Conservation (phyloP, 1,140 invertebrate genomes). For the Diabrotica virgifera region DNA sequence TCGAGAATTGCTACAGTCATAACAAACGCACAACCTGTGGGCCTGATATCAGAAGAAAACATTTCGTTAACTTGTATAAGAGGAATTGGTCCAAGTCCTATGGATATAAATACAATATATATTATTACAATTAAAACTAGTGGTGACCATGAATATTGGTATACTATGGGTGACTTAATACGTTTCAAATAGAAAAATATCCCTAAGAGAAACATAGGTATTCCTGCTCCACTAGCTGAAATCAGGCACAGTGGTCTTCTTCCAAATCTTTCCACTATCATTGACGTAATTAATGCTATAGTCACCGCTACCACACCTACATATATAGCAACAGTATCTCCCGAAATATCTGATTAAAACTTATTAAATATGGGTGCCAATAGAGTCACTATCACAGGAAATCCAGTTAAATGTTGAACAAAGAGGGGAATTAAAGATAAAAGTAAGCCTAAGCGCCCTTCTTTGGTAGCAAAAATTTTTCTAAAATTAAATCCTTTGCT, state of each 20-base stretch:
- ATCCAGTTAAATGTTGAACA: too few relatives aligned
- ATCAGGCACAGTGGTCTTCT: not conserved
- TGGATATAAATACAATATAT: constrained; percentile 66
- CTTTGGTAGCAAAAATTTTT: too few relatives aligned
- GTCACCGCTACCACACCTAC: not conserved
- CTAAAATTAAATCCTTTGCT: too few relatives aligned
- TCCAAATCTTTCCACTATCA: not conserved
- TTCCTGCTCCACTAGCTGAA: not conserved
- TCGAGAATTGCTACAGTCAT: not conserved
- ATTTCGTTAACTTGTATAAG: constrained; percentile 85
- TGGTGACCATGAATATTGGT: too few relatives aligned
- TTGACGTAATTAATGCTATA: not conserved
- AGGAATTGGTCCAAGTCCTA: constrained; percentile 78
- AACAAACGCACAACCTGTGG: constrained; percentile 69
- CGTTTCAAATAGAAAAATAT: too few relatives aligned
- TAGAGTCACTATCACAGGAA: not conserved
- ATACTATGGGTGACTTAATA: too few relatives aligned
- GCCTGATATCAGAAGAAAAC: constrained; percentile 73
- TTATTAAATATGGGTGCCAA: not conserved
- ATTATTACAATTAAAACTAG: constrained; percentile 51
- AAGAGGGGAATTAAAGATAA: too few relatives aligned
- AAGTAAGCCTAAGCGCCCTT: too few relatives aligned
- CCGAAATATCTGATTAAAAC: not conserved
- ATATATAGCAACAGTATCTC: not conserved
- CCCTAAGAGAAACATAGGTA: too few relatives aligned